These are phyloP conservation scores for Caenorhabditis tropicalis DNA, from an alignment of 1,140 invertebrate species.

Conservation along the genomic window DNA sequence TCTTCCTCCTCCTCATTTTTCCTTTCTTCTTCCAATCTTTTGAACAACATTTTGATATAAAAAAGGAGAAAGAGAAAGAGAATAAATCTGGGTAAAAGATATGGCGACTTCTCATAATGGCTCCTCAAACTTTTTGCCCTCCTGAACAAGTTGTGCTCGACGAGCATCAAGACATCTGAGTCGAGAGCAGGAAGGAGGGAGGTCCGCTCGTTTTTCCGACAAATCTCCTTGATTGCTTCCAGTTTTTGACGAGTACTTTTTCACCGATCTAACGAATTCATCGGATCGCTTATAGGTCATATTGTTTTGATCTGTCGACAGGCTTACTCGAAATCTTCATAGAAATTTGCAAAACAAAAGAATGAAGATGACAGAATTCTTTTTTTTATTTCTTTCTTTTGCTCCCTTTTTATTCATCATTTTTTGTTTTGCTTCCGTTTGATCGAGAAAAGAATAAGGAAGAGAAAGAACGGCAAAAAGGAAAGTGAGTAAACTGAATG, in stretches of 20 bases:
- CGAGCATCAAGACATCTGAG: conserved; percentile 21
- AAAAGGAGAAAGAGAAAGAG: too few species aligned
- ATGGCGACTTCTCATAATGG: conserved; percentile 26
- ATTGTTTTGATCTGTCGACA: too few species aligned
- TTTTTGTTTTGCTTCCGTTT: background rate
- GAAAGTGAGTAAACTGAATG: background rate
- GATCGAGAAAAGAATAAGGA: background rate
- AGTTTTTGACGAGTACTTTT: background rate
- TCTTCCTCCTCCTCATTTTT: background rate
- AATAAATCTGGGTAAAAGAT: background rate
- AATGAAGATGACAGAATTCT: too few species aligned
- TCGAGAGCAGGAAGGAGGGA: conserved; percentile 5
- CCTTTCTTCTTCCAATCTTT: background rate
- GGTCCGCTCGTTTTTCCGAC: conserved; percentile 2
- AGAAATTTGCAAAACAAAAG: too few species aligned
- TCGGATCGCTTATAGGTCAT: too few species aligned
- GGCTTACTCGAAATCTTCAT: too few species aligned
- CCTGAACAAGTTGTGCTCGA: background rate
- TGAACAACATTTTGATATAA: too few species aligned
- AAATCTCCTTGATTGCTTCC: conserved; percentile 22
- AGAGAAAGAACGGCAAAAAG: background rate
- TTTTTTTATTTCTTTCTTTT: too few species aligned
- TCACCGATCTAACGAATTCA: too few species aligned
- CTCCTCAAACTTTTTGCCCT: background rate
- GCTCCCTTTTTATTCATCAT: too few species aligned